phyloP scores from a whole-genome alignment of 2,113 vertebrate species.

The Egretta garzetta region DNA sequence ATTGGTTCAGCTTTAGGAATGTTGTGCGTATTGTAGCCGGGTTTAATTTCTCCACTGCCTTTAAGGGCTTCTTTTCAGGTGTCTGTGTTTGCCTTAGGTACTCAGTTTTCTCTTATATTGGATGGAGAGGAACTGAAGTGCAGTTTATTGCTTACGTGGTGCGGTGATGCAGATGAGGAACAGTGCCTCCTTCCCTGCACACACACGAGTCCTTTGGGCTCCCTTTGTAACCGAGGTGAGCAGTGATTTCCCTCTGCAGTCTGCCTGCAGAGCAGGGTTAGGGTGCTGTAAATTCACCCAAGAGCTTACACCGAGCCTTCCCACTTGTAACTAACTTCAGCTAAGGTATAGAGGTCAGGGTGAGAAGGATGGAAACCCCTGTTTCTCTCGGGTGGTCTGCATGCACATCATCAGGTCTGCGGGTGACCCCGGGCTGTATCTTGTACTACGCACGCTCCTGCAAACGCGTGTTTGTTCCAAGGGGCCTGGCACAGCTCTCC shows the following conservation, averaged over 20 bases:
- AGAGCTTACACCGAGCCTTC: neutral
- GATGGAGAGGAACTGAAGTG: neutral
- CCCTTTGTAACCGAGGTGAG: neutral
- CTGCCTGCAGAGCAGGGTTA: neutral
- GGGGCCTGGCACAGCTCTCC: neutral
- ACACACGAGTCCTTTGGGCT: accelerated
- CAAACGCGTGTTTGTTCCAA: neutral
- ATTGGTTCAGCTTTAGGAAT: neutral
- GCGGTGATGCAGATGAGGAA: neutral
- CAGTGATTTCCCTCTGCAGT: neutral
- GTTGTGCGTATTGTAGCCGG: accelerated
- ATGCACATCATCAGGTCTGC: accelerated
- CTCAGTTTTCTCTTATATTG: neutral
- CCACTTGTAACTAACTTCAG: accelerated
- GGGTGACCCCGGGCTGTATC: accelerated
- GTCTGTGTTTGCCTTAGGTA: neutral
- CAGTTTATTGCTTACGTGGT: accelerated
- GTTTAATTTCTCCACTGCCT: neutral
- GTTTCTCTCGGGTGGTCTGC: accelerated
- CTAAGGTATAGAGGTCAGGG: too few species aligned
- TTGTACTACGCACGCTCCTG: neutral
- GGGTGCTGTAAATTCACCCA: neutral
- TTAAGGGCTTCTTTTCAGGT: neutral
- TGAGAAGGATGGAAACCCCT: neutral
- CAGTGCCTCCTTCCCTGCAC: neutral